Evolutionary conservation across 2,113 vertebrate species (phyloP), one percentile per base, ranked within the genome.

Genomic region (Hippolais icterina): DNA sequence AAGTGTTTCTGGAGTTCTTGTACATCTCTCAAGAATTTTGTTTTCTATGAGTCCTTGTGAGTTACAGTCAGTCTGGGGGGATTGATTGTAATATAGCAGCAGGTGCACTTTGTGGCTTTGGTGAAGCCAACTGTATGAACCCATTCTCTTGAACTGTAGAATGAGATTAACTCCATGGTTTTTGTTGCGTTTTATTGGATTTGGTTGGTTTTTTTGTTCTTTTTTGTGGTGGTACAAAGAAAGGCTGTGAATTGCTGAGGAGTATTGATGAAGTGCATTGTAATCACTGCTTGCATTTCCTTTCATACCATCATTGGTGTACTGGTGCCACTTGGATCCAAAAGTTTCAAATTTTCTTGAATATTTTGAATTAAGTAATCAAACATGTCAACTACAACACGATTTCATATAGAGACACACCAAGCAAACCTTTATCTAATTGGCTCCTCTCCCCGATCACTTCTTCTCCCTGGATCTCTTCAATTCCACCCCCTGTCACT

Each of bases 401-500:
- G 5, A 42, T 90, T 95, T 78, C 71, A 47, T 90, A 23, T 7
- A 44, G 54, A 79, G 28, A 27, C 59, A 94, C 54, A 76, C 14
- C 49, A 84, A 87, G 61, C 76, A 93, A 69, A 60, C 37, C 6
- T 89, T 78, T n/a, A 61, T 76, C 61, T 89, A 61, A 86, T 89
- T 95, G 94, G 83, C 46, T 93, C 70, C 66, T 95, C 35, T 90
- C 60, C 83, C 44, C 78, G 80, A 87, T 75, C 89, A 81, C 69
- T 69, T 9, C 68, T 79, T 22, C 24, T 93, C 50, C 84, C 66
- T 82, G 83, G 70, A 89, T 74, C 83, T 93, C 65, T 92, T 94
- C 78, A 93, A 3, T 74, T 94, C 88, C 81, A 56, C 57, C 42
- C 83, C 42, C 74, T 94, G 28, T 89, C 91, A 87, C 81, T 83